Percentiles rank a stretch among this genome's conserved stretches.
These are phyloP conservation scores for Sebastes melanostomus DNA, from an alignment of 2,797 vertebrate species.

Conservation along the genomic window DNA sequence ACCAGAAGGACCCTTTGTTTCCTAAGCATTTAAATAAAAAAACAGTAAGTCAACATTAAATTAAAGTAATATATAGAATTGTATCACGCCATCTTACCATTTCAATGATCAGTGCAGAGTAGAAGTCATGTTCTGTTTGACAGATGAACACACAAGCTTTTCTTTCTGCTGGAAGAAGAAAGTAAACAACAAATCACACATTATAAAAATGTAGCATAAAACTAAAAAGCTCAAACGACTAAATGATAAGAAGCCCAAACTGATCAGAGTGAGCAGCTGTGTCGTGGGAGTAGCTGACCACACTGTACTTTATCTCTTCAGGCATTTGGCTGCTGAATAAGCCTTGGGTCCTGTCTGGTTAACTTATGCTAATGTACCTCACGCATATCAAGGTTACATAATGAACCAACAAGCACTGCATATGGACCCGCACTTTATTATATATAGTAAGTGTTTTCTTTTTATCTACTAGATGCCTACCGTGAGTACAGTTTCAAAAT, in stretches of 20 bases:
- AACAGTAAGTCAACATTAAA: neutral
- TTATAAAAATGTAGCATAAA: neutral
- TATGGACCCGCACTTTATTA: neutral
- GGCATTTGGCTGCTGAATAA: neutral
- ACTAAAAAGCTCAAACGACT: neutral
- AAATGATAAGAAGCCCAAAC: neutral
- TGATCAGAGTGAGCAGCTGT: conserved; percentile 3
- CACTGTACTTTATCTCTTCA: neutral
- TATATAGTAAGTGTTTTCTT: neutral
- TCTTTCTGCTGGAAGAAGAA: conserved; percentile 24
- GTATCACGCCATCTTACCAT: conserved; percentile 78
- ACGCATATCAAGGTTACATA: neutral
- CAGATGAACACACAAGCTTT: neutral
- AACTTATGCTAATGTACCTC: neutral
- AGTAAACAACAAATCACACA: neutral
- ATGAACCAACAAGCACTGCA: neutral
- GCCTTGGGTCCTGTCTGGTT: neutral
- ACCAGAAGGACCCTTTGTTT: too few relatives aligned
- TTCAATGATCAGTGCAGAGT: conserved; percentile 68
- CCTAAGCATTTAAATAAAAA: too few relatives aligned
- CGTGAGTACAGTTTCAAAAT: neutral
- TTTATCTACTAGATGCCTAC: neutral
- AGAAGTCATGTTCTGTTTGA: conserved; percentile 3
- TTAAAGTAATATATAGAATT: neutral
- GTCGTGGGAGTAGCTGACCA: conserved; percentile 1